Conservation (phyloP, 2,888 invertebrate species). For the Cremastinae sp. region DNA sequence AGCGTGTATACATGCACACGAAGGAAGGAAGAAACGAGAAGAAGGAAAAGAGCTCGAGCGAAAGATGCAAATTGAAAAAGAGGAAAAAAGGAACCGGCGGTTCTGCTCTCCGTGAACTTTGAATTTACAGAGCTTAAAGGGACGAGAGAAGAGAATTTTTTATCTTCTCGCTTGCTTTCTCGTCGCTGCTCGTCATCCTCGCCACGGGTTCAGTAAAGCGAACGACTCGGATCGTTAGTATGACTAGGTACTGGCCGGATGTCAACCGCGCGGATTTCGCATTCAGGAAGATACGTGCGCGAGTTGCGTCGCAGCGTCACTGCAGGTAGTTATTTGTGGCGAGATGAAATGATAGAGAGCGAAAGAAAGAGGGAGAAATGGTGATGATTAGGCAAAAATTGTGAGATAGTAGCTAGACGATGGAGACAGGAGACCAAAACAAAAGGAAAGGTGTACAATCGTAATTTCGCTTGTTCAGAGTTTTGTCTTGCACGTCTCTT, state of each 20-base stretch:
- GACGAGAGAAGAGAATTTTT: slow-evolving; percentile 17
- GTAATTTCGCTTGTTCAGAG: slow-evolving; percentile 25
- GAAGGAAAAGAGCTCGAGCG: slow-evolving; percentile 9
- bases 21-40: slow-evolving; percentile 4
- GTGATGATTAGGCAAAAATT: slow-evolving; percentile 19
- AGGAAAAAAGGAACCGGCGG: slow-evolving; percentile 9
- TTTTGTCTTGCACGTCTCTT: slow-evolving; percentile 41
- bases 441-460: slow-evolving; percentile 1
- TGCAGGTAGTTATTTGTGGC: slow-evolving; percentile 56
- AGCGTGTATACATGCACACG: no score
- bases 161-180: slow-evolving; percentile 1
- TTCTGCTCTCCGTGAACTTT: slow-evolving; percentile 14
- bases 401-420: not conserved
- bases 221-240: slow-evolving; percentile 67
- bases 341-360: slow-evolving; percentile 2
- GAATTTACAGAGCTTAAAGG: slow-evolving; percentile 38
- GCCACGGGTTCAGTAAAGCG: slow-evolving; percentile 33
- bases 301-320: slow-evolving; percentile 39
- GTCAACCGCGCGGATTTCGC: slow-evolving; percentile 62
- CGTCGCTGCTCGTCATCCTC: slow-evolving; percentile 30
- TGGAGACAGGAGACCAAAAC: slow-evolving; percentile 5
- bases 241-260: slow-evolving; percentile 64
- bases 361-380: slow-evolving; percentile 7
- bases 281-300: slow-evolving; percentile 43
- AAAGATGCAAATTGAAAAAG: slow-evolving; percentile 21